Percentiles rank a stretch among this genome's conserved stretches.
Conservation (phyloP, 2,113 vertebrate genomes). For the Edolisoma coerulescens region DNA sequence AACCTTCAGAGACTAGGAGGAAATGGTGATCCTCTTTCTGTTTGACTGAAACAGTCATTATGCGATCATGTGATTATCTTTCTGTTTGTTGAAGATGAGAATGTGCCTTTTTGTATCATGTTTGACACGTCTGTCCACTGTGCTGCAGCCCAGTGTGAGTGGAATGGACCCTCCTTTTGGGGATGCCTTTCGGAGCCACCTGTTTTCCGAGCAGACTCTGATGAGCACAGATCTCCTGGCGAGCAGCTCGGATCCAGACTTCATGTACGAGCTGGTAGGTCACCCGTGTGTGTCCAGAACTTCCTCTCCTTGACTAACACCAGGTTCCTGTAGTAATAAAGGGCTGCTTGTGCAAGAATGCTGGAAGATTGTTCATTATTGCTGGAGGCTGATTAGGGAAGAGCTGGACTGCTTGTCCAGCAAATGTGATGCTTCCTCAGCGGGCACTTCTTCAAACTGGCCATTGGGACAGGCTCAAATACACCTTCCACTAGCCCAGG, state of each 20-base stretch:
- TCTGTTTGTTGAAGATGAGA: background rate
- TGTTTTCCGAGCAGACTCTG: conserved; percentile 95
- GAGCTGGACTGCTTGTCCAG: background rate
- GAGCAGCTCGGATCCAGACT: conserved; percentile 95
- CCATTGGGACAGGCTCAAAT: background rate
- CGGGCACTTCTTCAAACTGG: background rate
- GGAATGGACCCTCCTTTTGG: conserved; percentile 99
- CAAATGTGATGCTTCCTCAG: background rate
- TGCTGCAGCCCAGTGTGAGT: conserved; percentile 89
- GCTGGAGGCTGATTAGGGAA: background rate
- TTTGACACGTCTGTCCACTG: background rate
- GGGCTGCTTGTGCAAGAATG: background rate
- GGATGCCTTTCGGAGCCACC: conserved; percentile 96
- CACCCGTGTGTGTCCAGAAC: background rate
- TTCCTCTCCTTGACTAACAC: background rate
- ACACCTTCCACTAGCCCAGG: background rate
- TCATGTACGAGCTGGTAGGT: conserved; percentile 99
- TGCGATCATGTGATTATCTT: too few species aligned
- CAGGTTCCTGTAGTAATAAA: background rate
- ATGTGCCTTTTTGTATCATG: background rate
- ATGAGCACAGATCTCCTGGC: conserved; percentile 97
- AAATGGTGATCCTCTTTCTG: background rate
- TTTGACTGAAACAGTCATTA: too few species aligned
- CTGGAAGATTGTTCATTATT: background rate
- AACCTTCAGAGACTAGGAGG: background rate